Evolutionary conservation across 2,113 vertebrate species (phyloP), one percentile per base, ranked within the genome.

Genomic region (Oncorhynchus kisutch): DNA sequence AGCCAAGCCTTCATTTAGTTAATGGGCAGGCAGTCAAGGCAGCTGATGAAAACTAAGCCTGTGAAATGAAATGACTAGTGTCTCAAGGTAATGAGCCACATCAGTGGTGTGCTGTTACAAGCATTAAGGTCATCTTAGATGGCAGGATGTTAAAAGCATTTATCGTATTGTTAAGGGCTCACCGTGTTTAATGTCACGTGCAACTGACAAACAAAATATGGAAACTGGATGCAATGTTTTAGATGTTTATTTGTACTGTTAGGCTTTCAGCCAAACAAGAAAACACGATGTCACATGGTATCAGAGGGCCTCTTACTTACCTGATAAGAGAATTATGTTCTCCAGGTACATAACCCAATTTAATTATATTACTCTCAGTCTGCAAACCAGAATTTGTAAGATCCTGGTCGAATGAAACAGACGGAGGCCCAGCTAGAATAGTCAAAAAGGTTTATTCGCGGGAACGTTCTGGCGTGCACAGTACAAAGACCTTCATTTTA

Each of bases 21-120:
- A 91, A 92, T 89, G 85, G 84, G 88, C 74, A 76, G 5, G 13
- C 25, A 1, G 86, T 85, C 80, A 76, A 82, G 78, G 84, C 82
- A 85, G 89, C 89, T 92, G 91, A 93, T 93, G 93, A 93, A 94
- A 93, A 92, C 87, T 90, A 91, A 77, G 82, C 77, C 88, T 89
- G 91, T 91, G 91, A 92, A 93, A 93, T 92, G 87, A 89, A 93
- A 91, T 92, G 91, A 92, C 90, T 91, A 88, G 88, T 88, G 85
- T 90, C 87, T 85, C 80, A 85, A 90, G 89, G 88, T 88, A 92
- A 94, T 91, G 90, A 92, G 87, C 89, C 84, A 84, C 80, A 85
- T 88, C 83, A 51, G 75, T 81, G 66, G 83, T 71, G 29, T 76
- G 86, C 82, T 82, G 87, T 87, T 86, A 92, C 90, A 87, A 76